phyloP scores from a whole-genome alignment of 2,797 vertebrate genomes.

The Vireo griseus region DNA sequence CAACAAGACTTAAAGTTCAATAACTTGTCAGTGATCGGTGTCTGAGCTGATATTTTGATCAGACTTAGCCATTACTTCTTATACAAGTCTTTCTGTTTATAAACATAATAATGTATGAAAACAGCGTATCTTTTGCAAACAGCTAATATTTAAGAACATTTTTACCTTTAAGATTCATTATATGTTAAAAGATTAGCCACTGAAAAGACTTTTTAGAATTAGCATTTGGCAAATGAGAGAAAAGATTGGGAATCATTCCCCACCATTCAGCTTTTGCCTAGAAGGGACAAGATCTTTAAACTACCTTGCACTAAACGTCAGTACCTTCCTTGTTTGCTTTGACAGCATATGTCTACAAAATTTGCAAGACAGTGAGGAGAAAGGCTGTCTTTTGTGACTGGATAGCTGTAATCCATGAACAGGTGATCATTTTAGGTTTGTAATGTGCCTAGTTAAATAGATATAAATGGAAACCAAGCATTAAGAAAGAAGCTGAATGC shows the following conservation, averaged over 20 bases:
- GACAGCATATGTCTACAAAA: background rate
- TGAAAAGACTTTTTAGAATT: background rate
- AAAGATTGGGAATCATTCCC: background rate
- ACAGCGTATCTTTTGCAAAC: background rate
- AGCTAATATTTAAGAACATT: background rate
- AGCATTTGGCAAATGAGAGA: background rate
- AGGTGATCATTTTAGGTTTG: background rate
- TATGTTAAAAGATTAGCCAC: background rate
- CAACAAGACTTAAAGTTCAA: background rate
- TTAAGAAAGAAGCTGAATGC: background rate
- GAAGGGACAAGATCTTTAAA: background rate
- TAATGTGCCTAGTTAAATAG: background rate
- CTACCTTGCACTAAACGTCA: background rate
- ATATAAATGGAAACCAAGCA: background rate
- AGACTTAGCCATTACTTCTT: background rate
- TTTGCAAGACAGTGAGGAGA: background rate
- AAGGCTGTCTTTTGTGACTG: background rate
- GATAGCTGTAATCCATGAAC: background rate
- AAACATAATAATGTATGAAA: background rate
- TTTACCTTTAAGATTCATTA: background rate
- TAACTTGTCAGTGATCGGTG: background rate
- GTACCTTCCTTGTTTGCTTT: background rate
- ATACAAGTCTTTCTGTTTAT: background rate
- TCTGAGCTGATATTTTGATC: background rate
- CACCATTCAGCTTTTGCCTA: background rate